Conservation (phyloP, 2,113 vertebrate genomes). For the Podarcis raffonei region DNA sequence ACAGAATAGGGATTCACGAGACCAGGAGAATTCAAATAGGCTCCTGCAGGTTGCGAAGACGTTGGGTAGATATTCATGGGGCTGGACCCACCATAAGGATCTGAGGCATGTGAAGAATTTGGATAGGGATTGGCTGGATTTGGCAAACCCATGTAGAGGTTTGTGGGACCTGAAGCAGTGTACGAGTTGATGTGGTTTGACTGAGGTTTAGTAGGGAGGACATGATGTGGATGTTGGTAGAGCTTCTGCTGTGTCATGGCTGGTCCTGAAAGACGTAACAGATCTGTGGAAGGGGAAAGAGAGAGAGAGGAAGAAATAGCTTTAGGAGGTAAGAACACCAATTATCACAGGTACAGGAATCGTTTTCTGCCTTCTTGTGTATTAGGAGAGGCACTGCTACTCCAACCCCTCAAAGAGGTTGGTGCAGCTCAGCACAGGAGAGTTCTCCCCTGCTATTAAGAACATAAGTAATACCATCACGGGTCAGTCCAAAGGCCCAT, state of each 20-base stretch:
- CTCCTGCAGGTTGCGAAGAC: conserved; percentile 78
- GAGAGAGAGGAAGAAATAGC: neutral
- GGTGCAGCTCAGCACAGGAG: neutral
- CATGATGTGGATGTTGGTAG: conserved; percentile 64
- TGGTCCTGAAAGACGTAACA: conserved; percentile 75
- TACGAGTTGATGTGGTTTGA: conserved; percentile 75
- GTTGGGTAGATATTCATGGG: conserved; percentile 80
- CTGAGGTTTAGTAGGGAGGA: conserved; percentile 74
- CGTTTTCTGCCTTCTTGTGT: neutral
- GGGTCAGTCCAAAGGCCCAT: too few species aligned
- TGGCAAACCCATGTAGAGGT: conserved; percentile 79
- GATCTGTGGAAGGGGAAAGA: conserved; percentile 69
- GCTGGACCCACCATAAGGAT: conserved; percentile 78
- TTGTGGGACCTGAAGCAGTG: conserved; percentile 76
- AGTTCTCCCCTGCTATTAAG: neutral
- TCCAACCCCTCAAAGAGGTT: neutral
- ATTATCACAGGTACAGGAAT: neutral
- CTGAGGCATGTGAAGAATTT: conserved; percentile 82
- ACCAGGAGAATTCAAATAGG: conserved; percentile 88
- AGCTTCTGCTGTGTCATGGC: conserved; percentile 58
- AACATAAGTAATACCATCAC: too few species aligned
- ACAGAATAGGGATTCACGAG: conserved; percentile 79
- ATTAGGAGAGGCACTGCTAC: neutral
- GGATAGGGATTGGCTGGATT: conserved; percentile 79
- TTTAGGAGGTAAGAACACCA: neutral